Percentiles rank a stretch among this genome's conserved stretches.
Conservation (phyloP, 2,888 invertebrate species). For the Ypsolopha sequella region DNA sequence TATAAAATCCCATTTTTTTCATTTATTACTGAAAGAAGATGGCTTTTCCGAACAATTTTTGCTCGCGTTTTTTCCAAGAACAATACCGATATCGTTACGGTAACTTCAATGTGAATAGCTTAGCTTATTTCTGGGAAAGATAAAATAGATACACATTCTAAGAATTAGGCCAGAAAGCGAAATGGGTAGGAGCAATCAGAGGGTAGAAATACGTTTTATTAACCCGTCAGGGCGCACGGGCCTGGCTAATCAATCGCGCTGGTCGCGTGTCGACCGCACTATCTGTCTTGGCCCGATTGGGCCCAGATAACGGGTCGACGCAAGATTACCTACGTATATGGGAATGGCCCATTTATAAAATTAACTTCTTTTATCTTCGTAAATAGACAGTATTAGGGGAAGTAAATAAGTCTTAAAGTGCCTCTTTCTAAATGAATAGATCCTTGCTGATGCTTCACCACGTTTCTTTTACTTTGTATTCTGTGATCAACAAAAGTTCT, state of each 20-base stretch:
- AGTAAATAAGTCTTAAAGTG: constrained; percentile 54
- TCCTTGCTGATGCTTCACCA: constrained; percentile 30
- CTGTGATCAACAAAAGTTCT: no score
- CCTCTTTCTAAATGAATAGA: constrained; percentile 37
- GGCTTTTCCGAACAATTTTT: no score
- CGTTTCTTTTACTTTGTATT: constrained; percentile 13
- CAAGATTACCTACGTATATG: constrained; percentile 61
- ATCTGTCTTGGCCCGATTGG: constrained; percentile 66
- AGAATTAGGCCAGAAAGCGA: constrained; percentile 25
- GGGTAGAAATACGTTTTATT: constrained; percentile 56
- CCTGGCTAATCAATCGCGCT: constrained; percentile 63
- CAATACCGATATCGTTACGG: no score
- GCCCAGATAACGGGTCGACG: constrained; percentile 56
- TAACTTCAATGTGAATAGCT: neutral
- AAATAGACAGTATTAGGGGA: constrained; percentile 48
- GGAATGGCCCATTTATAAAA: constrained; percentile 65
- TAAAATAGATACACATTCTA: constrained; percentile 1
- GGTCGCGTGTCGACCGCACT: constrained; percentile 61
- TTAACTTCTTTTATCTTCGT: constrained; percentile 63
- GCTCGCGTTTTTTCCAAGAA: no score
- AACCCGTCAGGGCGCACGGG: constrained; percentile 62
- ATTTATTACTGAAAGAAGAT: no score
- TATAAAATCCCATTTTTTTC: no score
- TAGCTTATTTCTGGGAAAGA: neutral
- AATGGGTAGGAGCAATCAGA: constrained; percentile 59